Base-by-base conservation (phyloP, 2,888 invertebrate genomes). In the Limnephilus auricula region DNA sequence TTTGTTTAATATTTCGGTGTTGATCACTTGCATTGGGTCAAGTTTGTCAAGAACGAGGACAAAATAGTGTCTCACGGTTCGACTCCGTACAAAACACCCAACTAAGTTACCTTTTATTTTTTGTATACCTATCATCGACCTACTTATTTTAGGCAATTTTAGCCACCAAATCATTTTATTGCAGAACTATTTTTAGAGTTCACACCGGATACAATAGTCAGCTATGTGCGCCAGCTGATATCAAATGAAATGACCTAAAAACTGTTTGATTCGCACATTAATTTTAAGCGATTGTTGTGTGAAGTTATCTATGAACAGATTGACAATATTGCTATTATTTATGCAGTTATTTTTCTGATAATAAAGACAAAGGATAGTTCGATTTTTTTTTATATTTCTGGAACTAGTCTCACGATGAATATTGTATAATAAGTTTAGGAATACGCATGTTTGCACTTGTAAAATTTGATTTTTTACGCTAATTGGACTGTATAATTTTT, bases 221-320 rank as follows among this genome's bases (percentile, higher is more conserved):
- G 34, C 34, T 34, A 18, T 34, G 82, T 82, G 25, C 34, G 34
- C 34, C 34, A 82, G 34, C n/a, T 32, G 82, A 82, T 82, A 82
- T 34, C 82, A 82, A 82, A 82, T 18, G 12, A 82, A 37, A 82
- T 82, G 82, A 82, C 82, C 82, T 37, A 32, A 82, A 82, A 82
- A 82, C 32, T 15, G 80, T 82, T 32, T 2, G 34, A 37, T 82
- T 37, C 82, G 82, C 32, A 82, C 65, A 65, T 65, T 65, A 25
- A 65, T 65, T 65, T n/a, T 65, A 65, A 9, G 3, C 5, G 50
- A 50, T 25, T 9, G 9, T 65, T 65, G 65, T 65, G 9, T 25
- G 65, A 25, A 65, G 25, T 25, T 65, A 65, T 65, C 65, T 65
- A 25, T n/a, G 25, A 65, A 65, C 65, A 25, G 25, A 65, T 65